Evolutionary conservation across 2,888 invertebrate species (phyloP).

Genomic region (Himalopsyche kuldschensis): DNA sequence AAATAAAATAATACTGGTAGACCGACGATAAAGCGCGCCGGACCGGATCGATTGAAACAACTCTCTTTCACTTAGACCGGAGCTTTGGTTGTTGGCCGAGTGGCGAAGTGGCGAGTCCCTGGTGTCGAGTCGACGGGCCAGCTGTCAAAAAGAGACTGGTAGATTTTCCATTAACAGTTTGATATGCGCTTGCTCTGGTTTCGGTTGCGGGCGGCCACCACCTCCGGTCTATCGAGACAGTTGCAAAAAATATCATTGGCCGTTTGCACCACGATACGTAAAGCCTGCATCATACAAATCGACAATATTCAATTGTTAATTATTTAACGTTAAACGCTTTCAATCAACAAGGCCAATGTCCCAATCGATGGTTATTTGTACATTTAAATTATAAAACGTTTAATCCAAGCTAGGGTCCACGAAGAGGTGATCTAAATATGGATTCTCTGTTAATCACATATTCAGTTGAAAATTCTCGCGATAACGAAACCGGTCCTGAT

Average conservation of each 20-base stretch:
- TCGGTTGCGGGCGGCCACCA: conserved; percentile 10
- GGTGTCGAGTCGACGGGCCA: conserved; percentile 10
- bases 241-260: not conserved
- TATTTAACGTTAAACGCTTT: not conserved
- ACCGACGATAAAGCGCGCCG: not conserved
- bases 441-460: too few relatives aligned
- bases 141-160: conserved; percentile 39
- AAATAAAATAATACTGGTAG: not conserved
- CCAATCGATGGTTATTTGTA: too few relatives aligned
- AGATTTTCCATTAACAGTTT: conserved; percentile 15
- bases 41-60: not conserved
- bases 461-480: too few relatives aligned
- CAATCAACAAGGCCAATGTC: too few relatives aligned
- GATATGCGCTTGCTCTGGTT: conserved; percentile 21
- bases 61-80: conserved; percentile 8
- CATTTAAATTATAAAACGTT: too few relatives aligned
- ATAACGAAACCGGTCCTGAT: too few relatives aligned
- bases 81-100: conserved; percentile 12
- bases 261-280: not conserved
- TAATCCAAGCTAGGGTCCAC: too few relatives aligned
- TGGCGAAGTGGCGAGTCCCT: conserved; percentile 12
- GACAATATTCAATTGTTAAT: not conserved
- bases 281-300: not conserved
- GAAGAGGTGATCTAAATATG: too few relatives aligned
- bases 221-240: not conserved